Conservation (phyloP, 2,888 invertebrate species). For the Polymixis lichenea region DNA sequence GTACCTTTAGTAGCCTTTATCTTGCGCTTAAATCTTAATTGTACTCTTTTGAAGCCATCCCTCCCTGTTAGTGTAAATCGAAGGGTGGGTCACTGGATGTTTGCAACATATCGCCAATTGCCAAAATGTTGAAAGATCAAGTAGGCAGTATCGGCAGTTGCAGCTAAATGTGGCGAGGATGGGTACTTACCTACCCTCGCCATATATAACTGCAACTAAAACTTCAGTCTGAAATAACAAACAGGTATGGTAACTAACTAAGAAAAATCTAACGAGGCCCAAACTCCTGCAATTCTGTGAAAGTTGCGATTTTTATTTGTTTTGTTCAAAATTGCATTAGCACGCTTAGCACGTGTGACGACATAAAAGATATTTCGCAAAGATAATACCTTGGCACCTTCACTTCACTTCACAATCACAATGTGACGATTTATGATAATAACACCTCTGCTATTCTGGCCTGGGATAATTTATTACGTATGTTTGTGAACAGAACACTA, state of each 20-base stretch:
- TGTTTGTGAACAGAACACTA: constrained; percentile 89
- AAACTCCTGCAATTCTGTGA: background rate
- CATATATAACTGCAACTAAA: too few relatives aligned
- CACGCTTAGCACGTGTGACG: background rate
- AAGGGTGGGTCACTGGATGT: background rate
- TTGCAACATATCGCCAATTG: background rate
- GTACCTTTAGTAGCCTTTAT: background rate
- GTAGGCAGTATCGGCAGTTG: too few relatives aligned
- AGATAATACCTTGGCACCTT: background rate
- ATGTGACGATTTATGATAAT: background rate
- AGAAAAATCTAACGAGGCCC: background rate
- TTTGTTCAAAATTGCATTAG: constrained; percentile 12
- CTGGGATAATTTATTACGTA: background rate
- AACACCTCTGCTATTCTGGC: background rate
- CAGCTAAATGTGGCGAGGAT: too few relatives aligned
- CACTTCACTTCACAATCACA: background rate
- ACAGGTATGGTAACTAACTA: background rate
- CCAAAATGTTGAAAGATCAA: too few relatives aligned
- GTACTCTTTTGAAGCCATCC: background rate
- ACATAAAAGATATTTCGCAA: background rate
- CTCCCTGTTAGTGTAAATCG: background rate
- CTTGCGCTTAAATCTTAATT: background rate
- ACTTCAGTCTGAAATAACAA: background rate
- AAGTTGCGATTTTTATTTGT: constrained; percentile 1
- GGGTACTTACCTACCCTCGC: background rate